These are phyloP conservation scores for Drosophila equinoxialis DNA, from an alignment of 1,140 invertebrate species.

Conservation along the genomic window DNA sequence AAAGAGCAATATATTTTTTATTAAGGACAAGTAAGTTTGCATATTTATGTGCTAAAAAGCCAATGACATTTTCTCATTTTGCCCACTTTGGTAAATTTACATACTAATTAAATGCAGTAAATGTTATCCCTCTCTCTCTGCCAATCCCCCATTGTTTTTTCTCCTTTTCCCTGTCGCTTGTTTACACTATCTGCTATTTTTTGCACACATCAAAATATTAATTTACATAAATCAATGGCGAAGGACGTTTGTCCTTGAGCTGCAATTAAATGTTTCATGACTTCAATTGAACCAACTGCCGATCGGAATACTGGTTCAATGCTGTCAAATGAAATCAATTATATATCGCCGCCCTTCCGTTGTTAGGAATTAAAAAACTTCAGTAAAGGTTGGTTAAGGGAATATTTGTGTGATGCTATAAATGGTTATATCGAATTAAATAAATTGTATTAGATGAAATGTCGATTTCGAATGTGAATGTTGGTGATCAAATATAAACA, in stretches of 20 bases:
- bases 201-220: conserved; percentile 1
- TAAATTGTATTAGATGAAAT: too few species aligned
- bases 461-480: too few species aligned
- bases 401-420: too few species aligned
- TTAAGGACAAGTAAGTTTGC: not conserved
- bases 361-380: too few species aligned
- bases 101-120: conserved; percentile 8
- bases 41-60: not conserved
- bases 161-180: not conserved
- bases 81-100: conserved; percentile 32
- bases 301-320: not conserved
- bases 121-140: not conserved
- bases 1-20: too few species aligned
- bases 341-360: too few species aligned
- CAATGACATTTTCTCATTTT: not conserved
- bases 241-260: not conserved
- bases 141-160: too few species aligned
- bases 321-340: too few species aligned
- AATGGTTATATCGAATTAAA: too few species aligned
- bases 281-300: not conserved
- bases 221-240: conserved; percentile 2
- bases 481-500: too few species aligned
- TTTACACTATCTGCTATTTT: not conserved
- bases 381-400: too few species aligned
- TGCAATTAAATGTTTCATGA: not conserved